Evolutionary conservation across 2,797 vertebrate species (phyloP).

Genomic region (Halcyon smyrnensis): DNA sequence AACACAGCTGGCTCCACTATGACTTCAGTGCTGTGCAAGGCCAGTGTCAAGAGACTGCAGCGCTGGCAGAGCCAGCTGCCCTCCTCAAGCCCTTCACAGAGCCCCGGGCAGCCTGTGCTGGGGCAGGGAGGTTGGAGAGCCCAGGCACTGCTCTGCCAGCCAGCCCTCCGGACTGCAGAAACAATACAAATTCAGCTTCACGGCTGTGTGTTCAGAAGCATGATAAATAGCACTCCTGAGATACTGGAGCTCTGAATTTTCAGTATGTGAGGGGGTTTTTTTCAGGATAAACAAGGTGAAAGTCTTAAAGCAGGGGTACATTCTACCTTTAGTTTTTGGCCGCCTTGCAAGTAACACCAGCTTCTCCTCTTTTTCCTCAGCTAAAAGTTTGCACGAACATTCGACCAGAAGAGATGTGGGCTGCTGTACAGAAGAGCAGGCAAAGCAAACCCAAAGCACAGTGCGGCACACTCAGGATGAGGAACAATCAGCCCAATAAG

Average conservation of each 20-base stretch:
- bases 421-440: background rate
- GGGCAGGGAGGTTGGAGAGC: background rate
- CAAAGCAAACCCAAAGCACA: background rate
- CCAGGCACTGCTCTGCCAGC: accelerated
- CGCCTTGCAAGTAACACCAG: no score
- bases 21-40: background rate
- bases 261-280: accelerated
- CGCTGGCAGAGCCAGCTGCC: accelerated
- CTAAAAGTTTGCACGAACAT: accelerated
- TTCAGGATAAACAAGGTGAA: background rate
- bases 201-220: background rate
- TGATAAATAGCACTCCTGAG: accelerated
- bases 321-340: background rate
- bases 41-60: accelerated
- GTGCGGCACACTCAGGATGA: background rate
- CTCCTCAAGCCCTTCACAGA: accelerated
- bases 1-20: no score
- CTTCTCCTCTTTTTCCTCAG: background rate
- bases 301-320: background rate
- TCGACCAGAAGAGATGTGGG: background rate
- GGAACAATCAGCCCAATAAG: background rate
- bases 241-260: background rate
- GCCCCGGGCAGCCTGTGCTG: background rate
- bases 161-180: background rate
- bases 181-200: no score